phyloP scores from a whole-genome alignment of 2,797 vertebrate genomes.

The Phoebastria nigripes region DNA sequence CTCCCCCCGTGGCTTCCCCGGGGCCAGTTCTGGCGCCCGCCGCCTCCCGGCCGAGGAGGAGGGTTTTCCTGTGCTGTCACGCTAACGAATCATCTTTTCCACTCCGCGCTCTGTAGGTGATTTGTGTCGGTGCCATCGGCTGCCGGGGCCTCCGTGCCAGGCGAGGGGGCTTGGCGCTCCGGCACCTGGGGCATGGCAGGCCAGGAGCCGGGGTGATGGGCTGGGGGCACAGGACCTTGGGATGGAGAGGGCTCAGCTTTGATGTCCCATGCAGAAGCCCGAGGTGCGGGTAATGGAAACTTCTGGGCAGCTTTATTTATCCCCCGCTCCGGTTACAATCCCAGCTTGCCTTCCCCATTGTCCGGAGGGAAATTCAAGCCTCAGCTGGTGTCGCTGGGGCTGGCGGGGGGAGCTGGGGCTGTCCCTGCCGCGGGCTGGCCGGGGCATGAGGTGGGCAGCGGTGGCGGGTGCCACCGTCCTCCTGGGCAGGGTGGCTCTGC shows the following conservation, averaged over 20 bases:
- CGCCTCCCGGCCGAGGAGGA: background rate
- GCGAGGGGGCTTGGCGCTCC: background rate
- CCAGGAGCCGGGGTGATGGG: background rate
- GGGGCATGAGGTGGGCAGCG: accelerated
- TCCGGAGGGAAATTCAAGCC: slow-evolving; percentile 31
- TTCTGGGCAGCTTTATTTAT: slow-evolving; percentile 61
- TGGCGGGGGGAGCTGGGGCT: background rate
- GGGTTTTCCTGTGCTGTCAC: background rate
- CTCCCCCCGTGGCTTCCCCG: accelerated
- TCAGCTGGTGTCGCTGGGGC: background rate
- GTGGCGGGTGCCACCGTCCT: background rate
- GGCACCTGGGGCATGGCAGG: background rate
- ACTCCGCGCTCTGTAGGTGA: background rate
- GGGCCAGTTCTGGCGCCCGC: background rate
- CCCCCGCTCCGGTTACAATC: slow-evolving; percentile 33
- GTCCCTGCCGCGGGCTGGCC: accelerated
- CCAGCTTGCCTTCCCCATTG: slow-evolving; percentile 42
- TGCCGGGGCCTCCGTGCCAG: background rate
- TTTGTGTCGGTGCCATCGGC: background rate
- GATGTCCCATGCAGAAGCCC: background rate
- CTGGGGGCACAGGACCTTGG: background rate
- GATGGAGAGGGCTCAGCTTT: background rate
- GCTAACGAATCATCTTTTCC: slow-evolving; percentile 34
- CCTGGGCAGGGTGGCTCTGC: background rate
- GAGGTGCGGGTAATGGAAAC: slow-evolving; percentile 42